Base-by-base conservation (phyloP, 2,797 vertebrate species). In the Nannoperca australis region DNA sequence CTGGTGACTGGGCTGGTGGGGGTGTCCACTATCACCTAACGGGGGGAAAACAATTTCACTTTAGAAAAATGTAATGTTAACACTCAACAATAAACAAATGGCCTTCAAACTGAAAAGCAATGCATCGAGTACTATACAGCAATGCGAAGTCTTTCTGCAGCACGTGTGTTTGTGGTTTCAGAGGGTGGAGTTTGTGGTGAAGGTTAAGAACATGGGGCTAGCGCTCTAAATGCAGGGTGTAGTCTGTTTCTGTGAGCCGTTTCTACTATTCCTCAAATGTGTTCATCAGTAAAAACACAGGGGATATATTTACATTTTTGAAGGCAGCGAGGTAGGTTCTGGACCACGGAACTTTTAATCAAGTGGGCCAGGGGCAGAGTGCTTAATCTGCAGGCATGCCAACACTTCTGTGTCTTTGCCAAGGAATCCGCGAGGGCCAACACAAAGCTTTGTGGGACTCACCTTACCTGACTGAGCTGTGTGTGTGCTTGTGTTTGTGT, bases 1-100 rank as follows among this genome's bases (percentile, higher is more conserved):
- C 98, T 99, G 83, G 98, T 99, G 90, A 99, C 96, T 0, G 98
- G 98, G 92, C 98, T 99, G 88, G 98, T 99, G n/a, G 98, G 98
- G 65, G 98, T 99, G 86, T 99, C 98, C 91, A 99, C 98, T 86
- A 98, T 99, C 89, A 99, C 97, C 98, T 99, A 81, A 12, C 42
- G 32, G 59, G 10, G n/a, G 13, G 62, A 40, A 66, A 67, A 49
- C 1, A 44, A 27, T 20, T 34, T 50, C 1, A 59, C 11, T 64
- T 72, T 6, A 68, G 44, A 53, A 24, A 78, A 70, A 76, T 2
- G 11, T 2, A 24, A 71, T 13, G 2, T 54, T 49, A 77, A 72
- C 9, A 22, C 14, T 13, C 2, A 45, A 13, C 44, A 59, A 58
- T 30, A 42, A 67, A 70, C 32, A 79, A 12, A 3, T 42, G 64